These are phyloP conservation scores for Tenthredo distinguenda DNA, from an alignment of 2,888 invertebrate genomes.

Conservation along the genomic window DNA sequence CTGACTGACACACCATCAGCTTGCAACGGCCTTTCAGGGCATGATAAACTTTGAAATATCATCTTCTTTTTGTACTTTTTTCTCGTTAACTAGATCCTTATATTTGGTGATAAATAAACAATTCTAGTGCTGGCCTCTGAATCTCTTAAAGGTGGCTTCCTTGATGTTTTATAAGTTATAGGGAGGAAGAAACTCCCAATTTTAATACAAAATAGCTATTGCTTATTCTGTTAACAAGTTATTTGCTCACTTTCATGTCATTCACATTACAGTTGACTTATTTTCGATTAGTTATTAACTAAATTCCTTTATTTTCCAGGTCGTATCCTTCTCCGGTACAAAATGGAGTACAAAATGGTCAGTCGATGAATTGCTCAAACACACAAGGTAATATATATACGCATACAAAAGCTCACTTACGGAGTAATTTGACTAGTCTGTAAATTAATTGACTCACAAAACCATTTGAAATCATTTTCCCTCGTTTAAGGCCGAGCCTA, in stretches of 20 bases:
- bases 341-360: slow-evolving; percentile 73
- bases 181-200: not conserved
- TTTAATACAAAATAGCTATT: not conserved
- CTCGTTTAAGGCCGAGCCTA: not conserved
- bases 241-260: not conserved
- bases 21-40: not conserved
- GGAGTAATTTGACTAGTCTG: not conserved
- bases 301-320: slow-evolving; percentile 66
- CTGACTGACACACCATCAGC: not conserved
- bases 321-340: slow-evolving; percentile 76
- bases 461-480: not conserved
- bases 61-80: not conserved
- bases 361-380: slow-evolving; percentile 73
- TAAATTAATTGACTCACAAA: not conserved
- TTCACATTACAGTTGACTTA: not conserved
- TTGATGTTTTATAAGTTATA: not conserved
- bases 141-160: not conserved
- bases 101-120: not conserved
- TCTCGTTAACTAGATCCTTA: not conserved
- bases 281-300: not conserved
- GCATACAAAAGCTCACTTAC: not conserved
- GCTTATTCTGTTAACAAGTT: not conserved
- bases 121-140: not conserved
- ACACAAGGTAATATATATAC: slow-evolving; percentile 67
- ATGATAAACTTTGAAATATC: not conserved